Conservation (phyloP, 2,113 vertebrate genomes). For the Leptobrachium ailaonicum region DNA sequence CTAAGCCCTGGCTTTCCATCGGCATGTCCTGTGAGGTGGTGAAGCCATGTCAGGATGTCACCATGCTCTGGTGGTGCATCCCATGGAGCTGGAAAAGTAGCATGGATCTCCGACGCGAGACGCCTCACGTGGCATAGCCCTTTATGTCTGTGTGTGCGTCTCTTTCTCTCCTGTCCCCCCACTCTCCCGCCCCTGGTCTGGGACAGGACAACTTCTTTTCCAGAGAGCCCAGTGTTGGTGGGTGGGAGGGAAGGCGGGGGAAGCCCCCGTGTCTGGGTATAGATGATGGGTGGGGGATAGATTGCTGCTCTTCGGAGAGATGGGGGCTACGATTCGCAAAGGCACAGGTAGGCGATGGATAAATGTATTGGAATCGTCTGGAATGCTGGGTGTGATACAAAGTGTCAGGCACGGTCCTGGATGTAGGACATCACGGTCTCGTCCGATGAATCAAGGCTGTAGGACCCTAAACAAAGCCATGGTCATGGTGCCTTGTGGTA, state of each 20-base stretch:
- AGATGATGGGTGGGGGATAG: constrained; percentile 21
- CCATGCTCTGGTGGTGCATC: background rate
- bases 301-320: constrained; percentile 9
- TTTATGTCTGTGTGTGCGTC: background rate
- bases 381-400: too few species aligned
- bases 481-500: too few species aligned
- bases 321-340: background rate
- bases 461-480: too few species aligned
- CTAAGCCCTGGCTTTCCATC: background rate
- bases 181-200: constrained; percentile 32
- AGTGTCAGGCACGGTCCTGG: too few species aligned
- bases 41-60: constrained; percentile 11
- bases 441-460: too few species aligned
- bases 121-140: constrained; percentile 38
- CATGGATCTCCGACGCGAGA: constrained; percentile 21
- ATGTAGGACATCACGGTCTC: too few species aligned
- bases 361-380: background rate
- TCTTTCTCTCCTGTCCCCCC: constrained; percentile 17
- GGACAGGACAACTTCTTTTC: constrained; percentile 45
- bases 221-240: constrained; percentile 4
- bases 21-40: constrained; percentile 1
- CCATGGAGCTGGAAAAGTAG: background rate
- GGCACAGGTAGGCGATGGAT: background rate
- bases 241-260: constrained; percentile 9
- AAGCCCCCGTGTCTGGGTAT: constrained; percentile 20